These are phyloP conservation scores for Mormyrops boulengeri DNA, from an alignment of 2,797 vertebrate genomes.

Conservation along the genomic window DNA sequence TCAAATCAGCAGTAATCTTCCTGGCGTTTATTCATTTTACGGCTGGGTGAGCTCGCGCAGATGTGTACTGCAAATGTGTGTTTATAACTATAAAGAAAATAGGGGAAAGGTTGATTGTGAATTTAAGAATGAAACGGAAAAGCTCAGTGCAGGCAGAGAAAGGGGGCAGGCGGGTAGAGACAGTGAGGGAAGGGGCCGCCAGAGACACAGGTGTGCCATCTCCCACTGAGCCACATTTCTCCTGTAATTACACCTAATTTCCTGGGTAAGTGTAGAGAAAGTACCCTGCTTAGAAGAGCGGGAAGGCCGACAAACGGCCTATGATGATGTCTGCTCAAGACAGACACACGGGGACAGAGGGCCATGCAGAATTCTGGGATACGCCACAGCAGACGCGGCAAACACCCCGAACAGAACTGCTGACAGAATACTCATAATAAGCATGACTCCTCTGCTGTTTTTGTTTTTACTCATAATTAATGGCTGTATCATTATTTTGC, in stretches of 20 bases:
- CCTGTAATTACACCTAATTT: not conserved
- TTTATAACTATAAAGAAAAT: not conserved
- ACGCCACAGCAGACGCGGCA: not conserved
- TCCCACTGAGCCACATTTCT: not conserved
- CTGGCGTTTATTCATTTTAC: conserved; percentile 20
- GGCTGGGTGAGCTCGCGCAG: conserved; percentile 16
- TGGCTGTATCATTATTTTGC: not conserved
- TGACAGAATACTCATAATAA: not conserved
- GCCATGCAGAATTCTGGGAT: not conserved
- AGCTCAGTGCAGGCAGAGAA: not conserved
- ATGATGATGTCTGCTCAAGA: not conserved
- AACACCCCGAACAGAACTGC: not conserved
- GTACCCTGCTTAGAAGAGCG: not conserved
- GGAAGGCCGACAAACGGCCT: not conserved
- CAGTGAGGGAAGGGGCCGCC: not conserved
- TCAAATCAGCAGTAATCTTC: conserved; percentile 30
- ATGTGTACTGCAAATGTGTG: not conserved
- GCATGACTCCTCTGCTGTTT: not conserved
- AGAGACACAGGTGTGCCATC: not conserved
- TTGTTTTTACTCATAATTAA: not conserved
- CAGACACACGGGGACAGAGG: not conserved
- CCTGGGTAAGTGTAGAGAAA: not conserved
- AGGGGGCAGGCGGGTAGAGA: not conserved
- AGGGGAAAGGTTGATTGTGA: not conserved
- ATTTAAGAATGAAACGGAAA: not conserved